Base-by-base conservation (phyloP, 2,113 vertebrate species). In the Ceratotherium simum region DNA sequence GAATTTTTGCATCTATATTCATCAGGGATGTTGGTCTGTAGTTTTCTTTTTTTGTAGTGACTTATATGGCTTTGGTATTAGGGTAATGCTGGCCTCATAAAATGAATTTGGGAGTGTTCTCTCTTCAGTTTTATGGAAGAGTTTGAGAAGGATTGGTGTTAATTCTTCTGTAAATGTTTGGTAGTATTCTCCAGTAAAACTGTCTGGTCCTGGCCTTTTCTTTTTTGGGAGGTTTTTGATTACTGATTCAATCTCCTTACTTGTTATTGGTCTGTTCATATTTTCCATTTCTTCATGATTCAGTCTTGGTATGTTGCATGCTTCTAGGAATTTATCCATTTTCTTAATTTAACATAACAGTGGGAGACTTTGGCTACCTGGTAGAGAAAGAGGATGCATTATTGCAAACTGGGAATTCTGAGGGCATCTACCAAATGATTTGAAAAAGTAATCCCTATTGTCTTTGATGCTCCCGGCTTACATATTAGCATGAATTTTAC, bases 21-120 rank as follows among this genome's bases (percentile, higher is more conserved):
- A 62, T 79, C 25, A 62, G 25, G 39, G 13, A 81, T 51, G 51
- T 62, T 94, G 62, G 18, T 79, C 60, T 85, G 39, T 84, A 58
- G 48, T 84, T 84, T 67, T 84, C n/a, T 56, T 31, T 99, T 69
- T 69, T 84, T 67, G 33, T 62, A 62, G 29, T 80, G 11, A 86
- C 27, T 62, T 79, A 20, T 56, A 62, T 91, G 88, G 33, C 62
- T 69, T 80, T 70, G 9, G 10, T 70, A 29, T 33, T 70, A 79
- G 72, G 27, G 18, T 58, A 54, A 70, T 60, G 18, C 39, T 39
- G 13, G 54, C 39, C 56, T 88, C 60, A 25, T 87, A 80, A 88
- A 81, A 60, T 90, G 79, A 90, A 48, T 91, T 95, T 92, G 65
- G 54, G 60, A 65, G 64, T 92, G 20, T 90, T 70, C 14, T 5